Evolutionary conservation across 2,797 vertebrate species (phyloP).

Genomic region (Cetoscarus ocellatus): DNA sequence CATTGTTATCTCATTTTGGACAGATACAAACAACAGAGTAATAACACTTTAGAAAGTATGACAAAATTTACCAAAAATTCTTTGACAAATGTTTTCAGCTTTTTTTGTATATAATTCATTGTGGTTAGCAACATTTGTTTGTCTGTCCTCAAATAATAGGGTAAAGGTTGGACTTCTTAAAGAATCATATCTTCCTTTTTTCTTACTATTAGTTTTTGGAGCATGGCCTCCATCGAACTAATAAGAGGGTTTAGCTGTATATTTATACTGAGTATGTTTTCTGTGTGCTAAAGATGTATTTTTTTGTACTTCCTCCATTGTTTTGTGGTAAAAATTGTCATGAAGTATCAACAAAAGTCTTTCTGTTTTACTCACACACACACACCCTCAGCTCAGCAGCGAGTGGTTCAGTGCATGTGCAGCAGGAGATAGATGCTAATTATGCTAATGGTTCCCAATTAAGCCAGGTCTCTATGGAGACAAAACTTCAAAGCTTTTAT

Average conservation of each 20-base stretch:
- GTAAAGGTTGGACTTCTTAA: too few species aligned
- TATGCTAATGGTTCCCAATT: conserved; percentile 72
- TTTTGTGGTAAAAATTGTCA: conserved; percentile 17
- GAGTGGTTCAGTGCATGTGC: conserved; percentile 31
- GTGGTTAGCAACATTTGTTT: too few species aligned
- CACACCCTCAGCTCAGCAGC: neutral
- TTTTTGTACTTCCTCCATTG: neutral
- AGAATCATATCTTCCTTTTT: too few species aligned
- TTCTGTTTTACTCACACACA: conserved; percentile 7
- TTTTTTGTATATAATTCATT: too few species aligned
- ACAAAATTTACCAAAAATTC: too few species aligned
- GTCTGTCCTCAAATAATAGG: too few species aligned
- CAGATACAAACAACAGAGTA: too few species aligned
- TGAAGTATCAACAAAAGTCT: conserved; percentile 33
- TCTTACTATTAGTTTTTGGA: too few species aligned
- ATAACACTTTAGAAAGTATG: too few species aligned
- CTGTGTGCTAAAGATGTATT: neutral
- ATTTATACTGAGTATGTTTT: neutral
- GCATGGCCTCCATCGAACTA: too few species aligned
- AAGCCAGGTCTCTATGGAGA: conserved; percentile 72
- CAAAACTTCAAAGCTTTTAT: conserved; percentile 64
- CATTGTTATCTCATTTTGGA: too few species aligned
- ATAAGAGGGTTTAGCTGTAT: neutral
- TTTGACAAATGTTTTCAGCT: too few species aligned
- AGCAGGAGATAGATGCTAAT: conserved; percentile 62